Evolutionary conservation across 1,140 invertebrate genomes (phyloP).

Genomic region (Psilanteris sp.): DNA sequence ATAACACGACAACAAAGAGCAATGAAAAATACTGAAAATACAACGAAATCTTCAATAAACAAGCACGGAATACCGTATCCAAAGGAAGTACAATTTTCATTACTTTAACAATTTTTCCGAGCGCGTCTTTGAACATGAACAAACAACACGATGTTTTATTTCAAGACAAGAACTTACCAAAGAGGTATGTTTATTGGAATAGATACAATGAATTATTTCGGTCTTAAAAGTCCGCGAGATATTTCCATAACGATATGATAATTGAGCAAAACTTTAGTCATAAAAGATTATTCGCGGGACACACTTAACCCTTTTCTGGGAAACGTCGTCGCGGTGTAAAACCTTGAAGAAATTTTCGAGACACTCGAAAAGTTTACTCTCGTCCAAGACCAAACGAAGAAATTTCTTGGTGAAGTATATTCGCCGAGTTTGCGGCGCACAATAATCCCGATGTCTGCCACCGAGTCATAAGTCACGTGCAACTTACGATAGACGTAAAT

Average conservation of each 20-base stretch:
- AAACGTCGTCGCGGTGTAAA: slow-evolving; percentile 9
- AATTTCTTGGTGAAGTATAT: slow-evolving; percentile 50
- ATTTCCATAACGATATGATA: slow-evolving; percentile 34
- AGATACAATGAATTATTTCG: slow-evolving; percentile 35
- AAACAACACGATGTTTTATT: slow-evolving; percentile 25
- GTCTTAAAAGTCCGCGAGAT: background rate
- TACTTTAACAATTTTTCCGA: slow-evolving; percentile 40
- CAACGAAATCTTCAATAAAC: slow-evolving; percentile 25
- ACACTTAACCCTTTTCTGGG: slow-evolving; percentile 47
- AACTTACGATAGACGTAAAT: slow-evolving; percentile 61
- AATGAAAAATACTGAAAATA: slow-evolving; percentile 4
- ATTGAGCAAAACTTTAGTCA: slow-evolving; percentile 44
- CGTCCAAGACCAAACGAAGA: slow-evolving; percentile 52
- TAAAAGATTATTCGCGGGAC: slow-evolving; percentile 40
- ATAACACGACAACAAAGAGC: background rate
- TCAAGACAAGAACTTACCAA: background rate
- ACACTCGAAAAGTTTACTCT: slow-evolving; percentile 41
- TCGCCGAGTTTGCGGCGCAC: slow-evolving; percentile 51
- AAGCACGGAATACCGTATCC: slow-evolving; percentile 9
- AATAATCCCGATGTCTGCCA: slow-evolving; percentile 57
- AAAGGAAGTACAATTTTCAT: slow-evolving; percentile 31
- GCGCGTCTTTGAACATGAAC: slow-evolving; percentile 14
- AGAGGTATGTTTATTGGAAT: slow-evolving; percentile 24
- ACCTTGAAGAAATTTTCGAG: slow-evolving; percentile 42
- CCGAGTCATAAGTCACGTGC: slow-evolving; percentile 59